Percentiles rank a stretch among this genome's conserved stretches.
phyloP scores from a whole-genome alignment of 2,113 vertebrate species.

The Egretta garzetta region DNA sequence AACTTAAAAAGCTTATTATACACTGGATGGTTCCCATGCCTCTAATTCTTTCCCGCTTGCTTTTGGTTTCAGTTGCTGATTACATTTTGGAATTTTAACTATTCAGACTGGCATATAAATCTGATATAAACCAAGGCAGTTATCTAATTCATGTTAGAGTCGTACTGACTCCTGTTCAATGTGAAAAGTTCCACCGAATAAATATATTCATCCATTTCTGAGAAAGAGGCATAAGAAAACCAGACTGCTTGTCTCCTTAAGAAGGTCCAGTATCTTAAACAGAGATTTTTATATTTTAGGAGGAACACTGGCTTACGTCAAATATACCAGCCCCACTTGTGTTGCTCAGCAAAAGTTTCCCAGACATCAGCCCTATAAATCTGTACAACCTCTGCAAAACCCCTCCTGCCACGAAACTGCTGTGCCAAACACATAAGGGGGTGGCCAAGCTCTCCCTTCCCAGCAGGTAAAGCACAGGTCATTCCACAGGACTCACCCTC shows the following conservation, averaged over 20 bases:
- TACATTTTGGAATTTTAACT: background rate
- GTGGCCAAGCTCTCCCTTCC: background rate
- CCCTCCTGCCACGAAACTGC: background rate
- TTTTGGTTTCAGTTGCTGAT: background rate
- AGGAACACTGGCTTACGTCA: background rate
- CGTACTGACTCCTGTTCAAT: background rate
- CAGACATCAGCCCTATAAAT: background rate
- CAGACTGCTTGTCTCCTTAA: background rate
- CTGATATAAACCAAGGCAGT: background rate
- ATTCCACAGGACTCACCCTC: background rate
- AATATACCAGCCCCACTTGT: background rate
- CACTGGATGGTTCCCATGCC: background rate
- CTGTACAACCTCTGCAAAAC: background rate
- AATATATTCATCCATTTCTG: background rate
- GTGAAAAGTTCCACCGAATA: background rate
- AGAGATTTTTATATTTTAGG: background rate
- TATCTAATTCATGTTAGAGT: background rate
- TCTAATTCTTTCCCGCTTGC: background rate
- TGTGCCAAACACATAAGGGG: background rate
- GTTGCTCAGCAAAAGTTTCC: background rate
- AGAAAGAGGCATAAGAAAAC: background rate
- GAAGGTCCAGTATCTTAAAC: background rate
- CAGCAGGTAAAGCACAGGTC: rapidly evolving
- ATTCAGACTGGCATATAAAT: background rate
- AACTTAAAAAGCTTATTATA: background rate